Percentiles rank a stretch among this genome's conserved stretches.
Evolutionary conservation across 2,113 vertebrate species (phyloP).

Genomic region (Rutilus rutilus): DNA sequence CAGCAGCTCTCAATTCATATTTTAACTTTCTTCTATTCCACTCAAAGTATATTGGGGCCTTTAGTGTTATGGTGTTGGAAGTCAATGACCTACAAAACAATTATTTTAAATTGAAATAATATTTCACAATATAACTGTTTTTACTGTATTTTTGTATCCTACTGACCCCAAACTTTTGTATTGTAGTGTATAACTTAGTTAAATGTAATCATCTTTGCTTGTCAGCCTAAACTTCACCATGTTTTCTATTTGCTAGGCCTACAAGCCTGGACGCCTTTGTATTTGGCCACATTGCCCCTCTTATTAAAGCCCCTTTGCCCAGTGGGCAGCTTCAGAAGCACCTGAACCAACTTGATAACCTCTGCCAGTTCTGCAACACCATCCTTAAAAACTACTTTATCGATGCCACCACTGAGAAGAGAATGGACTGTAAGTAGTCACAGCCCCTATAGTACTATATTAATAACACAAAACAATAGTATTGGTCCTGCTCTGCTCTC

Average conservation of each 20-base stretch:
- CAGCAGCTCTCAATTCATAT: too few relatives aligned
- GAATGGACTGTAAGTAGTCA: not conserved
- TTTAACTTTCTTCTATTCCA: too few relatives aligned
- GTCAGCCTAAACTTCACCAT: not conserved
- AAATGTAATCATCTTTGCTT: not conserved
- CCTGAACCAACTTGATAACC: slow-evolving; percentile 89
- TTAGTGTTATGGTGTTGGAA: too few relatives aligned
- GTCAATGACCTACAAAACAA: not conserved
- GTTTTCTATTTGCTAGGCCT: slow-evolving; percentile 77
- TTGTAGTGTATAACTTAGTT: not conserved
- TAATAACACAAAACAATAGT: not conserved
- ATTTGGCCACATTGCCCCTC: slow-evolving; percentile 92
- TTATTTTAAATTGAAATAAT: not conserved
- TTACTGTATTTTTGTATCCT: not conserved
- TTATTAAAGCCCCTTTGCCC: slow-evolving; percentile 89
- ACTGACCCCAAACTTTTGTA: not conserved
- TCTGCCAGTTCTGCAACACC: slow-evolving; percentile 90
- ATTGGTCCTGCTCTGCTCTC: not conserved
- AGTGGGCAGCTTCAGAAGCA: slow-evolving; percentile 90
- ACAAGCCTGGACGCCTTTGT: slow-evolving; percentile 95
- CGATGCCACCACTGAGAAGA: slow-evolving; percentile 78
- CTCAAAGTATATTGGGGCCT: too few relatives aligned
- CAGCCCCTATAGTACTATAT: not conserved
- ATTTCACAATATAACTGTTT: not conserved
- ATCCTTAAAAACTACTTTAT: slow-evolving; percentile 87